Conservation (phyloP, 2,888 invertebrate species). For the Drosophila fulvimacula region DNA sequence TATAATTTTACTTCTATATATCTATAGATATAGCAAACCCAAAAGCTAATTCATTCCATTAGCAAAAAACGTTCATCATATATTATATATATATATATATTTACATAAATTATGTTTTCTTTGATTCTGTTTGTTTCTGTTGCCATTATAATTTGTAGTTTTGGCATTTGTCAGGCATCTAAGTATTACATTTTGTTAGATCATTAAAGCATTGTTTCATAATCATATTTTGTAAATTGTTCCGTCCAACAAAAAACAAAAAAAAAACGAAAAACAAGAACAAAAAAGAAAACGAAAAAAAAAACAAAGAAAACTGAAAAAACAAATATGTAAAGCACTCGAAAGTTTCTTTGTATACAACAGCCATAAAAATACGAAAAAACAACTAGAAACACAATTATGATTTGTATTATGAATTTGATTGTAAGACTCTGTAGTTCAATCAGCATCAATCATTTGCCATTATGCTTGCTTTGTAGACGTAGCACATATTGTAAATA, state of each 20-base stretch:
- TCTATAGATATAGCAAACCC: constrained; percentile 35
- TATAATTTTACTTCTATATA: constrained; percentile 12
- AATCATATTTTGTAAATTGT: constrained; percentile 80
- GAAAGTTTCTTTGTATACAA: constrained; percentile 5
- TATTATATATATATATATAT: constrained; percentile 5
- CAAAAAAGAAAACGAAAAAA: constrained; percentile 37
- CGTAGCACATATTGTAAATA: constrained; percentile 39
- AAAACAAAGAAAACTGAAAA: constrained; percentile 28
- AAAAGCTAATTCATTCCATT: constrained; percentile 71
- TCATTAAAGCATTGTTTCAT: constrained; percentile 72
- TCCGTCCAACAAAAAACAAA: constrained; percentile 70
- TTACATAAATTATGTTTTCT: constrained; percentile 1
- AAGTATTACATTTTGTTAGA: constrained; percentile 54
- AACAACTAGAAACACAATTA: constrained; percentile 11
- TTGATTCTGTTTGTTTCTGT: constrained; percentile 38
- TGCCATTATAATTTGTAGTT: constrained; percentile 30
- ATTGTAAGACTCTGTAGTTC: constrained; percentile 39
- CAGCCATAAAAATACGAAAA: constrained; percentile 1
- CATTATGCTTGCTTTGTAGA: constrained; percentile 20
- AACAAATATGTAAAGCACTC: constrained; percentile 2
- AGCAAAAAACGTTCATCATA: constrained; percentile 58
- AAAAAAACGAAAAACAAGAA: constrained; percentile 38
- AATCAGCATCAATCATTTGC: constrained; percentile 8
- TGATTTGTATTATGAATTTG: constrained; percentile 17
- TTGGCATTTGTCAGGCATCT: constrained; percentile 33